Evolutionary conservation across 1,140 invertebrate genomes (phyloP), one percentile per base, ranked within the genome.

Genomic region (Lordiphosa collinella): DNA sequence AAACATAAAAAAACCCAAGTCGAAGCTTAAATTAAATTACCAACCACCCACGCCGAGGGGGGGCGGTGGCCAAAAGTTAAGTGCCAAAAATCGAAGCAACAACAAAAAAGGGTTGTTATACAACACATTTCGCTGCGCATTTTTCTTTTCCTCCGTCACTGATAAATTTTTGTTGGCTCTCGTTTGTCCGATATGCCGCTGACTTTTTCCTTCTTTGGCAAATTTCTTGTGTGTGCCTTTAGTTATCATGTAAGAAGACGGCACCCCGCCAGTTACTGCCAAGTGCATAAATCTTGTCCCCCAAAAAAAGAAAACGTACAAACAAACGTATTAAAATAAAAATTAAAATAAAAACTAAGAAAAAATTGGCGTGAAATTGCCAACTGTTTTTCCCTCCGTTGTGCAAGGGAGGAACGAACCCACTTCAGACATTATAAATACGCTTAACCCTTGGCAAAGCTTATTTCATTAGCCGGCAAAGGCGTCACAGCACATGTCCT

Each of bases 331-430:
- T 82, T 82, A 82, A 76, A 84, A 84, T 84, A 87, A 86, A 86
- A 87, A 86, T 74, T 86, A 80, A 79, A 79, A 86, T 54, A 76
- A 68, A 76, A 76, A 72, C 50, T 54, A 50, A 44, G 46, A 69
- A 79, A 69, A 78, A 87, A 85, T 88, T 88, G 86, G 86, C 86
- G 86, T 86, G 86, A 88, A 88, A 88, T 88, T 88, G 86, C 80
- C 66, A 86, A 78, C 71, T 57, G 85, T 87, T 82, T 86, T 79
- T 68, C 56, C 1, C 18, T 85, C 68, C 13, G 32, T 50, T 62
- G 65, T 58, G 46, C 53, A 7, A 32, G 43, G 49, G 61, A 50
- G 37, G 29, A 52, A 44, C 51, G 51, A 29, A 55, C 37, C 48
- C 47, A 52, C 58, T 57, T 55, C 52, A 75, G 73, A 73, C 78